Evolutionary conservation across 2,888 invertebrate species (phyloP).

Genomic region (Halictus quadricinctus): DNA sequence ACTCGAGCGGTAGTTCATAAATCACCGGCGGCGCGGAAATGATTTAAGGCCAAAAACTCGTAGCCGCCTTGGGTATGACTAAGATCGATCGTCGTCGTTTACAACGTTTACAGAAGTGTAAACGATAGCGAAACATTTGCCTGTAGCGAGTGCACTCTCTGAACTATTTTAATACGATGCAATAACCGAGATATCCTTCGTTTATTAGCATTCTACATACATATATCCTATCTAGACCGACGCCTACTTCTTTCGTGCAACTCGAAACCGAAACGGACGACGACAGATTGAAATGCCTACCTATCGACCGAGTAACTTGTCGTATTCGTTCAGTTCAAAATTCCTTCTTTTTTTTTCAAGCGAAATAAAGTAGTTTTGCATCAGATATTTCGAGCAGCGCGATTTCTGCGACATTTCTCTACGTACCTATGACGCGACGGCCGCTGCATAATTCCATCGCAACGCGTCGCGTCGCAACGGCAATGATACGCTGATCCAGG

Average conservation of each 20-base stretch:
- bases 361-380: background rate
- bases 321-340: background rate
- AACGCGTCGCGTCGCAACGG: too few relatives aligned
- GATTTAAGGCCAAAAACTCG: constrained; percentile 64
- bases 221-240: background rate
- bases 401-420: too few relatives aligned
- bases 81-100: constrained; percentile 69
- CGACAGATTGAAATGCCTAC: background rate
- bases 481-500: too few relatives aligned
- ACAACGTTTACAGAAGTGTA: constrained; percentile 57
- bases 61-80: constrained; percentile 47
- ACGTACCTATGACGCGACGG: too few relatives aligned
- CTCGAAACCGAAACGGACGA: background rate
- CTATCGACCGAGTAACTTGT: too few relatives aligned
- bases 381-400: too few relatives aligned
- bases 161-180: constrained; percentile 39
- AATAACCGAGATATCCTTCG: constrained; percentile 16
- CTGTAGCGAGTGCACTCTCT: constrained; percentile 12
- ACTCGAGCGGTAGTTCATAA: constrained; percentile 63
- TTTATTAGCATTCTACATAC: constrained; percentile 22
- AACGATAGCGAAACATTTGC: constrained; percentile 43
- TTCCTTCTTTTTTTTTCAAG: background rate
- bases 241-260: constrained; percentile 6
- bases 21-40: constrained; percentile 59
- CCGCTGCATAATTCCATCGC: too few relatives aligned